Evolutionary conservation across 1,140 invertebrate species (phyloP).

Genomic region (Caenorhabditis tropicalis): DNA sequence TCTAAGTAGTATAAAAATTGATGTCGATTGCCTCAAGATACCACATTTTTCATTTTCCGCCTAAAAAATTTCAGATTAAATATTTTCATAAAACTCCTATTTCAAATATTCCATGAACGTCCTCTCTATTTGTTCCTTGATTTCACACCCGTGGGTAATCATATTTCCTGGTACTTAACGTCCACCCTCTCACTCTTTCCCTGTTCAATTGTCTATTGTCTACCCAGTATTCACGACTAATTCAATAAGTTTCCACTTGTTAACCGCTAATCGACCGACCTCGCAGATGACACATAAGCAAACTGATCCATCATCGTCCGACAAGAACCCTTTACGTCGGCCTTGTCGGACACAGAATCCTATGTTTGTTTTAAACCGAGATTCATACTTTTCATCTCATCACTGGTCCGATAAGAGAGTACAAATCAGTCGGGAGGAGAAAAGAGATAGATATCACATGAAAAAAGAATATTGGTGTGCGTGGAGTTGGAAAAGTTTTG

Average conservation of each 20-base stretch:
- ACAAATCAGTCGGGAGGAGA: background rate
- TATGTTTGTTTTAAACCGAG: slow-evolving; percentile 41
- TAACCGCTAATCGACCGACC: slow-evolving; percentile 44
- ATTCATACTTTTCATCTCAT: slow-evolving; percentile 28
- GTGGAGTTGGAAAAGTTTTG: background rate
- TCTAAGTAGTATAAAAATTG: too few species aligned
- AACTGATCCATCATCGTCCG: slow-evolving; percentile 32
- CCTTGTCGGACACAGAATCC: background rate
- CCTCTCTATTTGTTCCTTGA: background rate
- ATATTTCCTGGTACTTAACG: slow-evolving; percentile 6
- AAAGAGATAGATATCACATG: slow-evolving; percentile 24
- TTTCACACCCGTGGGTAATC: background rate
- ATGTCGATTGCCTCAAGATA: too few species aligned
- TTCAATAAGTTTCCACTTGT: slow-evolving; percentile 33
- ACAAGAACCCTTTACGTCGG: slow-evolving; percentile 15
- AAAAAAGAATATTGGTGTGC: slow-evolving; percentile 6
- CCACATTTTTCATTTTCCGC: too few species aligned
- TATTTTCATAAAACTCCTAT: too few species aligned
- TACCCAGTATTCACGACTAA: background rate
- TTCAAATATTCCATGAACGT: background rate
- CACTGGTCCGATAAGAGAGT: slow-evolving; percentile 35
- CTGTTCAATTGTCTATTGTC: background rate
- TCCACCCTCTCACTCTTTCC: background rate
- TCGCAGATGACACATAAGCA: slow-evolving; percentile 22
- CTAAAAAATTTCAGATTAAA: too few species aligned